Base-by-base conservation (phyloP, 2,113 vertebrate species). In the Halcyon senegalensis region DNA sequence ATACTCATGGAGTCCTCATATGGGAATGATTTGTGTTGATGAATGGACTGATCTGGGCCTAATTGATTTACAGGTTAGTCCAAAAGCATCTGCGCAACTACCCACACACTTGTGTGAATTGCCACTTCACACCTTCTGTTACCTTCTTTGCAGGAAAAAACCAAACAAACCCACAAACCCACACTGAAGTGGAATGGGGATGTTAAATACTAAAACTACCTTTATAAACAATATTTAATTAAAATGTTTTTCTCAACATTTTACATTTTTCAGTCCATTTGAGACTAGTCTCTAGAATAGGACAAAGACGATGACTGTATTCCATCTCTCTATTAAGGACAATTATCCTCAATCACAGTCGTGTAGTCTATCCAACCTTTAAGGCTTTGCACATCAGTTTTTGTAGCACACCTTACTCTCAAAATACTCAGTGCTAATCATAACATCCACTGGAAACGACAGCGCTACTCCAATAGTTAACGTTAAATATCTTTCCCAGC, bases 11-110 rank as follows among this genome's bases (percentile, higher is more conserved):
- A 89, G 33, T 51, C 63, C 87, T 93, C 88, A 94, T 93, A 43
- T 39, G 87, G 76, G 56, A 91, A 80, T 9, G 19, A 91, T 97
- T 70, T 93, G 75, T 80, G 62, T 50, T 78, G 66, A 66, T 37
- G 43, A 95, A 93, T 74, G 59, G 73, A 66, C 44, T 46, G 74
- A 82, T 95, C 75, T 75, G 76, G 64, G 93, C 50, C 93, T 82
- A 87, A 90, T 24, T 66, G 69, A 43, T 43, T 75, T 48, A 76
- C 46, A 70, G 23, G 28, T 59, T 87, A 46, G 76, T 87, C 68
- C 84, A 75, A 69, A 51, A 70, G 37, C 79, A 73, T 95, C 88
- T 63, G 60, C 64, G 79, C n/a, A 74, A 27, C 41, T 43, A 23
- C 59, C 89, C 84, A 81, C 94, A 60, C 43, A 64, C 55, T 69